These are phyloP conservation scores for Maniola jurtina DNA, from an alignment of 1,140 invertebrate genomes.

Conservation along the genomic window DNA sequence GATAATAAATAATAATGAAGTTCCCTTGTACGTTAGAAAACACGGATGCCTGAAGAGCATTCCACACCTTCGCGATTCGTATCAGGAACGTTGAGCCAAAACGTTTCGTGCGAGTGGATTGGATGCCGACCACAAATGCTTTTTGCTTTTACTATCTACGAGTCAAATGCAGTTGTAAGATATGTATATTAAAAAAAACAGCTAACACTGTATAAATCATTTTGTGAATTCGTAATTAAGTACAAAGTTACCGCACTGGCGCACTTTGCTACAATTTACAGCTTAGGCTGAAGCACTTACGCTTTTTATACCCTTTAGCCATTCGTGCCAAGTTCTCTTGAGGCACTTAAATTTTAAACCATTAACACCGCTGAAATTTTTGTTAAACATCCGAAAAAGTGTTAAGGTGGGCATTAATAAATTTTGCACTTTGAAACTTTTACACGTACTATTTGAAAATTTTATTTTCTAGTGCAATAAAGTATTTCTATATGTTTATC, in stretches of 20 bases:
- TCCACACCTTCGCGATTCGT: no score
- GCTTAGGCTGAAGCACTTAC: neutral
- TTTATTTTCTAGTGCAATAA: neutral
- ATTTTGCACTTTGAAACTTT: neutral
- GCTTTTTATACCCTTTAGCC: constrained; percentile 1
- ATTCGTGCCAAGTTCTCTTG: constrained; percentile 4
- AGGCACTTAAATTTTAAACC: constrained; percentile 1
- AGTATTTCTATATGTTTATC: neutral
- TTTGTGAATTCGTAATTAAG: constrained; percentile 1
- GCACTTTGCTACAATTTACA: neutral
- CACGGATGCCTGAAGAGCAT: no score
- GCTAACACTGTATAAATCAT: neutral
- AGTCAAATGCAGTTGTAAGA: no score
- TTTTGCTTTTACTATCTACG: no score
- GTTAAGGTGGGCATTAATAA: neutral
- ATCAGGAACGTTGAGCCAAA: no score
- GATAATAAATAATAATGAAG: no score
- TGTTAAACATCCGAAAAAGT: neutral
- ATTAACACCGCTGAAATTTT: constrained; percentile 1
- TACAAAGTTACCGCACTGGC: neutral
- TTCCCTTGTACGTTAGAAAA: no score
- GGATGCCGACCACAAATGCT: no score
- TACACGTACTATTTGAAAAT: neutral
- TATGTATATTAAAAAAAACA: no score
- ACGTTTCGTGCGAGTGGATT: no score